These are phyloP conservation scores for Allophyes oxyacanthae DNA, from an alignment of 2,888 invertebrate genomes.

Conservation along the genomic window DNA sequence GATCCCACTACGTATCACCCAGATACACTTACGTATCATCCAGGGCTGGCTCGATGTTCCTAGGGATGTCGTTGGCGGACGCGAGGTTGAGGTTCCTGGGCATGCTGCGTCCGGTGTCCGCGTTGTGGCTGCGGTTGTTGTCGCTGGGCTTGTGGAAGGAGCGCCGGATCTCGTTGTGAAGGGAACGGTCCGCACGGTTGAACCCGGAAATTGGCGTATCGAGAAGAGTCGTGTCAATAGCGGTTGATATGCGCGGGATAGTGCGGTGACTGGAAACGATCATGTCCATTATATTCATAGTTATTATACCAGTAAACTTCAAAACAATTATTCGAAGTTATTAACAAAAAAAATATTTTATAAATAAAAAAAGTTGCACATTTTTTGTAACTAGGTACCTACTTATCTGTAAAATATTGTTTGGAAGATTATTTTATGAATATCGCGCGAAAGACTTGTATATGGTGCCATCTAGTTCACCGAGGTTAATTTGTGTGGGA, in stretches of 20 bases:
- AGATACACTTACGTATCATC: slow-evolving; percentile 54
- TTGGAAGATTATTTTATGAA: too few species aligned
- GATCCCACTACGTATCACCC: too few species aligned
- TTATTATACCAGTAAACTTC: too few species aligned
- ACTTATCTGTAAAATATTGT: too few species aligned
- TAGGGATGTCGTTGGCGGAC: slow-evolving; percentile 56
- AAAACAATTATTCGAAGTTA: too few species aligned
- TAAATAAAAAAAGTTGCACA: too few species aligned
- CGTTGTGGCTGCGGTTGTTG: slow-evolving; percentile 66
- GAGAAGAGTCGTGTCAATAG: slow-evolving; percentile 68
- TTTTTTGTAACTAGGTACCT: too few species aligned
- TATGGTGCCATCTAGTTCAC: too few species aligned
- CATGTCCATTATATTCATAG: not conserved
- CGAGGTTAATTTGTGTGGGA: too few species aligned
- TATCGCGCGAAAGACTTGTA: too few species aligned
- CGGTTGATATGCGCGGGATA: slow-evolving; percentile 82
- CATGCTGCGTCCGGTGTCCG: slow-evolving; percentile 80
- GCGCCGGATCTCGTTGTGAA: slow-evolving; percentile 79
- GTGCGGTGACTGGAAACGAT: slow-evolving; percentile 77
- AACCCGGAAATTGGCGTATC: slow-evolving; percentile 67
- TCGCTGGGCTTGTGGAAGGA: slow-evolving; percentile 83
- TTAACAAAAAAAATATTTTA: too few species aligned
- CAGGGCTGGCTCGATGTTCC: slow-evolving; percentile 37
- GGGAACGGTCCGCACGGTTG: slow-evolving; percentile 72
- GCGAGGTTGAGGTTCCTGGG: slow-evolving; percentile 88